Conservation (phyloP, 2,888 invertebrate genomes). For the Polietes domitor region DNA sequence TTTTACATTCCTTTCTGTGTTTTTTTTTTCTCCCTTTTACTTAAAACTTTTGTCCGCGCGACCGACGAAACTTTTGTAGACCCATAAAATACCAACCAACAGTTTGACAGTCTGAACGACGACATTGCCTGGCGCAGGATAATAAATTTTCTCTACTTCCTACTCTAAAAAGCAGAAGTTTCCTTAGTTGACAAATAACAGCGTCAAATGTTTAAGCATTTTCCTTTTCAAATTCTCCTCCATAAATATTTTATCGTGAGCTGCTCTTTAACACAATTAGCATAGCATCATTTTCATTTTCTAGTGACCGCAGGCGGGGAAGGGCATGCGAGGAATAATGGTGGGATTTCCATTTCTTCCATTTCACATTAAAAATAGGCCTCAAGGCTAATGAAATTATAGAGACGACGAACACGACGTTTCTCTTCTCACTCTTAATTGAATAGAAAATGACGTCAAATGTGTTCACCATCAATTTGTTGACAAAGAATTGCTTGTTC, state of each 20-base stretch:
- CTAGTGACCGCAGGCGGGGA: background rate
- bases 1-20: background rate
- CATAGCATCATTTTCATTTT: slow-evolving; percentile 70
- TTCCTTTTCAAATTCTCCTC: background rate
- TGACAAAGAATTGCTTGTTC: slow-evolving; percentile 4
- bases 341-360: background rate
- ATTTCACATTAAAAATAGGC: slow-evolving; percentile 59
- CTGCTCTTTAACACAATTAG: slow-evolving; percentile 68
- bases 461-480: slow-evolving; percentile 13
- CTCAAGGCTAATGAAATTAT: slow-evolving; percentile 35
- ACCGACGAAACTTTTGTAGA: slow-evolving; percentile 31
- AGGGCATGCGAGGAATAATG: background rate
- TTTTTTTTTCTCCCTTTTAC: background rate
- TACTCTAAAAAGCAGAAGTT: background rate
- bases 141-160: slow-evolving; percentile 17
- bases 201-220: slow-evolving; percentile 50
- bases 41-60: background rate
- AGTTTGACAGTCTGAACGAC: slow-evolving; percentile 34
- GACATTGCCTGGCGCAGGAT: background rate
- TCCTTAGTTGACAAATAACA: slow-evolving; percentile 34
- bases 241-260: slow-evolving; percentile 28
- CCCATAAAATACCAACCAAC: slow-evolving; percentile 25
- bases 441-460: slow-evolving; percentile 33
- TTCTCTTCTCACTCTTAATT: background rate
- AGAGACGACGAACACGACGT: background rate